phyloP scores from a whole-genome alignment of 2,113 vertebrate species.

The Sisor rabdophorus region DNA sequence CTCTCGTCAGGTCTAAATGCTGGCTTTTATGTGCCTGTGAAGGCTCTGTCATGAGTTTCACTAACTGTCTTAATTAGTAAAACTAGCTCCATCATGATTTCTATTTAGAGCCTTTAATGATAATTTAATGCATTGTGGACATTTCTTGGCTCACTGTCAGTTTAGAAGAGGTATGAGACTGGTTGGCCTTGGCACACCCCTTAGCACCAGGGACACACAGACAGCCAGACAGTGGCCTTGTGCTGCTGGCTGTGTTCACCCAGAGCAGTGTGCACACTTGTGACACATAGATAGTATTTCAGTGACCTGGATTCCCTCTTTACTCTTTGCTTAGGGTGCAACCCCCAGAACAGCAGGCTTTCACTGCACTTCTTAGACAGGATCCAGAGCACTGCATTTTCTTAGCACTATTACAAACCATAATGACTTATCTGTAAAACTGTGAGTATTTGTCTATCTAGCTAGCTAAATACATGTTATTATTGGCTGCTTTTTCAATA shows the following conservation, averaged over 20 bases:
- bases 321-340: conserved; percentile 37
- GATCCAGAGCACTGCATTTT: conserved; percentile 42
- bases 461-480: no score
- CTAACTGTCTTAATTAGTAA: conserved; percentile 20
- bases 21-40: background rate
- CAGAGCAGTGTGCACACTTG: conserved; percentile 28
- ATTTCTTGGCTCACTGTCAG: conserved; percentile 54
- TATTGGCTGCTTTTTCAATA: no score
- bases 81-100: conserved; percentile 31
- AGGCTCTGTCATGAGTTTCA: background rate
- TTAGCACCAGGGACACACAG: conserved; percentile 6
- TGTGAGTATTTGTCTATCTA: background rate
- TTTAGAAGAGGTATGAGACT: conserved; percentile 12
- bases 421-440: conserved; percentile 46
- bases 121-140: conserved; percentile 36
- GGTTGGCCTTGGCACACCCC: conserved; percentile 18
- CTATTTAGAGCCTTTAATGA: conserved; percentile 1
- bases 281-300: conserved; percentile 54
- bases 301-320: conserved; percentile 48
- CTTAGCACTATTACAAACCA: conserved; percentile 13
- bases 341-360: conserved; percentile 30
- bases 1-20: conserved; percentile 5
- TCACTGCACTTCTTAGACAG: conserved; percentile 44
- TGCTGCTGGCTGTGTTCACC: conserved; percentile 32
- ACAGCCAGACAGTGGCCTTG: conserved; percentile 15